Evolutionary conservation across 2,113 vertebrate species (phyloP).

Genomic region (Nothoprocta pentlandii): DNA sequence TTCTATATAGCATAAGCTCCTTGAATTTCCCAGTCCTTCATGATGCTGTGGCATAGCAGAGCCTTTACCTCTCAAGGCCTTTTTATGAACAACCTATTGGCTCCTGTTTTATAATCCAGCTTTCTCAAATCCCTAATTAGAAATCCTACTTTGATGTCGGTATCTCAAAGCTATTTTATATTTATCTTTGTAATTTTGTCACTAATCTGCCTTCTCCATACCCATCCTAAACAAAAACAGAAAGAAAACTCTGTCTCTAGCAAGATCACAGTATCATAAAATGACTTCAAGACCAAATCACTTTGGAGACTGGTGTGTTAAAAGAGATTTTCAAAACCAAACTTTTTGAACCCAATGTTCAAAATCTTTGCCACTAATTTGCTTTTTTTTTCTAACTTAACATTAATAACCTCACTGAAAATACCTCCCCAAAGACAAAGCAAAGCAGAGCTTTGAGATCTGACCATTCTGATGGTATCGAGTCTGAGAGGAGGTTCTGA

Average conservation of each 20-base stretch:
- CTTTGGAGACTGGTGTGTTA: neutral
- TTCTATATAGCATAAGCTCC: neutral
- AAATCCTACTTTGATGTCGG: neutral
- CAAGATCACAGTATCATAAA: neutral
- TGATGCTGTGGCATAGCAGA: neutral
- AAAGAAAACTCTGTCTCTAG: neutral
- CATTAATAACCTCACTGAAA: neutral
- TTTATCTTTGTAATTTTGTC: neutral
- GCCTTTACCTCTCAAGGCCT: neutral
- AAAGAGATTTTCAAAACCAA: neutral
- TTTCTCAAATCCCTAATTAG: slow-evolving; percentile 42
- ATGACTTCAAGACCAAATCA: neutral
- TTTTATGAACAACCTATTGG: neutral
- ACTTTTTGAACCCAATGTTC: neutral
- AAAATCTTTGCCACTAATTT: neutral
- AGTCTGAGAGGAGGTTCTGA: neutral
- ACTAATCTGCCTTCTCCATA: neutral
- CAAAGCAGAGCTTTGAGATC: neutral
- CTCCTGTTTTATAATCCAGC: slow-evolving; percentile 10
- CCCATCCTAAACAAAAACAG: neutral
- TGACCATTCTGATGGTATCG: neutral
- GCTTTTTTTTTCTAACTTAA: neutral
- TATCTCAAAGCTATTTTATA: slow-evolving; percentile 22
- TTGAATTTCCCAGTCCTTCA: neutral
- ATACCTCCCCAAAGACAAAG: neutral